phyloP scores from a whole-genome alignment of 2,113 vertebrate species.

The Eretmochelys imbricata region DNA sequence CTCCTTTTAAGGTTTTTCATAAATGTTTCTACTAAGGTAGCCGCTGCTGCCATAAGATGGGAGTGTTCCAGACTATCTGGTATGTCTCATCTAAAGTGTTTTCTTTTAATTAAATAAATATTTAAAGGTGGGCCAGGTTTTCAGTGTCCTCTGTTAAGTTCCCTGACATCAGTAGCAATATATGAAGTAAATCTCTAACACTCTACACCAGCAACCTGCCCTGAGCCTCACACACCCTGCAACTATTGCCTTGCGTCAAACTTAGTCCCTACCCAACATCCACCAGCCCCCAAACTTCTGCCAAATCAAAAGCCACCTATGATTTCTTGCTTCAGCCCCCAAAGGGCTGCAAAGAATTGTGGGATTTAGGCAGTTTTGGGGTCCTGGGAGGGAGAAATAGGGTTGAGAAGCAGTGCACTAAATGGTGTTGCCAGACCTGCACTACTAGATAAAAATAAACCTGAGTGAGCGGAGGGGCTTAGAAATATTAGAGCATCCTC shows the following conservation, averaged over 20 bases:
- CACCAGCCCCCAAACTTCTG: background rate
- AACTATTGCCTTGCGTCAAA: fast-evolving
- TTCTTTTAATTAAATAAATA: slow-evolving; percentile 65
- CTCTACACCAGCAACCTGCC: background rate
- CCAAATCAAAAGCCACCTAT: background rate
- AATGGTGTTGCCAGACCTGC: background rate
- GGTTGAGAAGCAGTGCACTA: background rate
- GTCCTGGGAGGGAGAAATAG: fast-evolving
- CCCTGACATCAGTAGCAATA: background rate
- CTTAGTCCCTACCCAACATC: background rate
- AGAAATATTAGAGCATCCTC: background rate
- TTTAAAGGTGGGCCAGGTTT: slow-evolving; percentile 29
- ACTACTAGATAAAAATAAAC: background rate
- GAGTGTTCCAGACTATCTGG: slow-evolving; percentile 33
- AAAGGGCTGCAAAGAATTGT: background rate
- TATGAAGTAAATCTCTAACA: background rate
- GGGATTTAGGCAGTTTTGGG: background rate
- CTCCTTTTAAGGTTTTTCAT: background rate
- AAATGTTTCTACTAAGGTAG: background rate
- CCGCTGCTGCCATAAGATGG: background rate
- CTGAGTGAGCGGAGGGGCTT: background rate
- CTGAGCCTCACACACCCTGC: background rate
- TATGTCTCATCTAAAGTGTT: background rate
- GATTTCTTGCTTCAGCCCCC: background rate
- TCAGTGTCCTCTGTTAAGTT: background rate